Evolutionary conservation across 2,113 vertebrate genomes (phyloP).

Genomic region (Paramormyrops kingsleyae): DNA sequence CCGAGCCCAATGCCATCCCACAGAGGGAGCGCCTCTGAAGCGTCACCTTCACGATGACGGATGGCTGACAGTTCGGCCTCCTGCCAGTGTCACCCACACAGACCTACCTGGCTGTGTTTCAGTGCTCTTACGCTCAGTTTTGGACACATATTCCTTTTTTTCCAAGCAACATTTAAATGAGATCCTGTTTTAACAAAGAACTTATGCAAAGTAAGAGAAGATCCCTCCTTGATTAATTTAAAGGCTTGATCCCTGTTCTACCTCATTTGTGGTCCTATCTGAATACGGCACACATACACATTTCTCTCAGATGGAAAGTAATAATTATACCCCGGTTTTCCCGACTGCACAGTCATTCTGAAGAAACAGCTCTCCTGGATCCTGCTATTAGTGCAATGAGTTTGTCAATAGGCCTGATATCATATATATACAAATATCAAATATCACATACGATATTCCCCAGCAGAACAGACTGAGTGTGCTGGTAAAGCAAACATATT

Average conservation of each 20-base stretch:
- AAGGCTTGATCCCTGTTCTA: neutral
- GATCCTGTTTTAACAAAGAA: neutral
- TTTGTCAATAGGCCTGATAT: slow-evolving; percentile 3
- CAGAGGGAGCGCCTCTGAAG: too few species aligned
- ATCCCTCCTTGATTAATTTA: neutral
- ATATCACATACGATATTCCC: neutral
- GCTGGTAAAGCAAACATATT: slow-evolving; percentile 8
- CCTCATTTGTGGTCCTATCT: neutral
- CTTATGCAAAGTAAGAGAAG: neutral
- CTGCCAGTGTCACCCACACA: neutral
- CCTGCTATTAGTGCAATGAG: neutral
- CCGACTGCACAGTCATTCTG: neutral
- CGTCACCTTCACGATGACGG: neutral
- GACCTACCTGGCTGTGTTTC: neutral
- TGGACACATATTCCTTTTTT: neutral
- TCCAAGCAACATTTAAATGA: neutral
- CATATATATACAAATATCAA: neutral
- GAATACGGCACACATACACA: neutral
- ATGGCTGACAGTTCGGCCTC: neutral
- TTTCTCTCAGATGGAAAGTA: neutral
- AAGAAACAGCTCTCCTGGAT: neutral
- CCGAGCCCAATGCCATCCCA: too few species aligned
- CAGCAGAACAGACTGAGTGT: neutral
- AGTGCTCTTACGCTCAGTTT: neutral
- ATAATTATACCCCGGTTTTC: neutral